These are phyloP conservation scores for Ctenoplectra terminalis DNA, from an alignment of 1,140 invertebrate genomes.

Conservation along the genomic window DNA sequence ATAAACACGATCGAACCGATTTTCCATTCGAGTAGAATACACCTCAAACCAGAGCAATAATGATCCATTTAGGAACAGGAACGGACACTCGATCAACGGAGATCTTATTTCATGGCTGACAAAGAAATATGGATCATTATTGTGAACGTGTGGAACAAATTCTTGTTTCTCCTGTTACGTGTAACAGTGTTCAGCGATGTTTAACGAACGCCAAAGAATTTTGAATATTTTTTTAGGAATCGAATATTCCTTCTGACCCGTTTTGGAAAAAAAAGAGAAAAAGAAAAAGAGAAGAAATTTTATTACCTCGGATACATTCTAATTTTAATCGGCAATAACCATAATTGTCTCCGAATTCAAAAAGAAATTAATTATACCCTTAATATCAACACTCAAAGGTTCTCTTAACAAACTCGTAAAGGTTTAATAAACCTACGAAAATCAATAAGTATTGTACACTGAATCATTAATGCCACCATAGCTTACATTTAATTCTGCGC, in stretches of 20 bases:
- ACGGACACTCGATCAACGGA: slow-evolving; percentile 29
- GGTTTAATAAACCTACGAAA: too few species aligned
- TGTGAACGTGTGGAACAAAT: slow-evolving; percentile 22
- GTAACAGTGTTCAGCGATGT: neutral
- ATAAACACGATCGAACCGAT: slow-evolving; percentile 13
- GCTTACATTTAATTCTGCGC: neutral
- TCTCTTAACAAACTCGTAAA: too few species aligned
- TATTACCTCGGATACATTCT: too few species aligned
- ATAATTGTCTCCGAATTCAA: too few species aligned
- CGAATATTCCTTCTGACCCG: too few species aligned
- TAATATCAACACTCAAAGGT: too few species aligned
- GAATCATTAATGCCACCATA: neutral
- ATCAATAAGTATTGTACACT: neutral
- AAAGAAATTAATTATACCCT: too few species aligned
- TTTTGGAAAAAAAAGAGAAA: too few species aligned
- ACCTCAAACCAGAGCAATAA: slow-evolving; percentile 5
- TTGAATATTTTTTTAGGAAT: neutral
- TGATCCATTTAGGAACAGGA: slow-evolving; percentile 32
- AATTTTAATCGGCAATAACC: too few species aligned
- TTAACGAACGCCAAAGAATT: neutral
- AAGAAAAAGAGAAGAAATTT: too few species aligned
- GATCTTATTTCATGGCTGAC: slow-evolving; percentile 21
- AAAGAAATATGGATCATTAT: slow-evolving; percentile 27
- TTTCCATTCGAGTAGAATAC: slow-evolving; percentile 12
- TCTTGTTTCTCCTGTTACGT: neutral